Evolutionary conservation across 1,140 invertebrate genomes (phyloP).

Genomic region (Helicoverpa zea): DNA sequence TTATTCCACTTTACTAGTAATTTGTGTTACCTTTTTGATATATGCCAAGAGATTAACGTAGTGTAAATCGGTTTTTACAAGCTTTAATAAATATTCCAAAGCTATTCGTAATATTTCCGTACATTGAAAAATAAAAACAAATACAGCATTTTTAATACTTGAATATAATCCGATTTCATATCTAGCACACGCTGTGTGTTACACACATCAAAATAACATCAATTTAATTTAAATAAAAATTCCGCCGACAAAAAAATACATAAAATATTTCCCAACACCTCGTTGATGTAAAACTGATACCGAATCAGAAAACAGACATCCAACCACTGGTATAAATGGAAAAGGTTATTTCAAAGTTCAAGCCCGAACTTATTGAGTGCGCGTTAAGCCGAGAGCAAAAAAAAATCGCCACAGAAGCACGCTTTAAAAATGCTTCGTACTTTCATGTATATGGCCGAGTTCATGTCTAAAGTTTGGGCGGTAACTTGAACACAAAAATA

Average conservation of each 20-base stretch:
- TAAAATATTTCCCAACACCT: not conserved
- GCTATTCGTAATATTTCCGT: too few species aligned
- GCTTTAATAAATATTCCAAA: too few species aligned
- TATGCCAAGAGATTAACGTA: too few species aligned
- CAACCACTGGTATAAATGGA: conserved; percentile 3
- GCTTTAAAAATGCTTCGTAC: not conserved
- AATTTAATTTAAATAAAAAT: too few species aligned
- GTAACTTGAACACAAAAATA: not conserved
- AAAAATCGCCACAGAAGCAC: not conserved
- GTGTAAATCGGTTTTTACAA: too few species aligned
- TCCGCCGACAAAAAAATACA: not conserved
- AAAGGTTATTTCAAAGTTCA: conserved; percentile 19
- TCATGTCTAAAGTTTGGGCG: not conserved
- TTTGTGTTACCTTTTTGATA: too few species aligned
- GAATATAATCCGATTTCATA: too few species aligned
- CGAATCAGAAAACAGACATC: conserved; percentile 16
- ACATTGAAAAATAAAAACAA: too few species aligned
- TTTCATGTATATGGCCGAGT: not conserved
- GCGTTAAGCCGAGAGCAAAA: not conserved
- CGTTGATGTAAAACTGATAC: not conserved
- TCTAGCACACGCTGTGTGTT: too few species aligned
- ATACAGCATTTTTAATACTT: too few species aligned
- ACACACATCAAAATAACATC: not conserved
- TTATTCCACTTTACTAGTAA: too few species aligned
- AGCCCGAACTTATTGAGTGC: conserved; percentile 14